Evolutionary conservation across 2,113 vertebrate species (phyloP), one percentile per base, ranked within the genome.

Genomic region (Eleginops maclovinus): DNA sequence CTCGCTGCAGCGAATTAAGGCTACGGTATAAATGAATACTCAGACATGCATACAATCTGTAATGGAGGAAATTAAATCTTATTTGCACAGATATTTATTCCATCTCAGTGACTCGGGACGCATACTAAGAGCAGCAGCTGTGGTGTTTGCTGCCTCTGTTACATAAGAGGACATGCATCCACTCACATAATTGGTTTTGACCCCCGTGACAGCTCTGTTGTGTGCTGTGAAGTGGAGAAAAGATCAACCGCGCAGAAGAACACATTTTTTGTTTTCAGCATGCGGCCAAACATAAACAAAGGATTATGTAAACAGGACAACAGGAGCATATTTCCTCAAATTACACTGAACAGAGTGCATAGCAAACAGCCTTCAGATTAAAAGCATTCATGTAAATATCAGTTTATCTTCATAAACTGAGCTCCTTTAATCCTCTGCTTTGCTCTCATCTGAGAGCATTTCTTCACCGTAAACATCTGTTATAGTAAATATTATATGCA

Each of bases 181-280:
- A 83, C 78, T 90, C 84, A 21, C 70, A 60, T 88, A 90, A 92
- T 92, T 91, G 88, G 82, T 84, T 90, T 61, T 87, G 82, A 90
- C 63, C 87, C 81, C 75, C 8, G 15, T 83, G 81, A 87, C 81
- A 82, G 77, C 75, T 70, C 51, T 44, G 44, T 79, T 66, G 50
- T 66, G 76, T 46, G 72, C 65, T 47, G 59, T 16, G 68, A 86
- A 73, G 56, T 66, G 68, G 2, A 62, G 56, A 60, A 83, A 50
- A 74, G 77, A 71, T 79, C 43, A 49, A 36, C 31, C 31, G 31
- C 31, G 9, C 14, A 0, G 15, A 75, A 49, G 49, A 46, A 24
- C 17, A 1, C 4, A 9, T 58, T 9, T 60, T 80, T 72, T 17
- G n/a, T 59, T 54, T 53, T 24, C 67, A 72, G 63, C 44, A 46